Percentiles rank a stretch among this genome's conserved stretches.
Evolutionary conservation across 2,888 invertebrate genomes (phyloP).

Genomic region (Andrena hattorfiana): DNA sequence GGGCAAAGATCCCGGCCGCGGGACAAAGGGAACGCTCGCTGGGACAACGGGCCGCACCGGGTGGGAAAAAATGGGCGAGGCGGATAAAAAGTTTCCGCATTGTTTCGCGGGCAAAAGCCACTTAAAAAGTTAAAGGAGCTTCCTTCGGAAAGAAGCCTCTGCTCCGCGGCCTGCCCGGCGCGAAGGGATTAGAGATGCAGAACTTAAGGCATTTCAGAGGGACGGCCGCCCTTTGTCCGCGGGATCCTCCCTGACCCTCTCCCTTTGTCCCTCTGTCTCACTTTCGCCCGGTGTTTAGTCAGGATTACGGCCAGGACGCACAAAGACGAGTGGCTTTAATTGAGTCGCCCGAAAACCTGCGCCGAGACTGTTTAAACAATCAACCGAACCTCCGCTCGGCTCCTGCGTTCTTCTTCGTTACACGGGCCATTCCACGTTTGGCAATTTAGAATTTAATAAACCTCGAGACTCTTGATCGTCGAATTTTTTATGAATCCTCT

Average conservation of each 20-base stretch:
- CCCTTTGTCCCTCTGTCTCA: slow-evolving; percentile 32
- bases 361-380: slow-evolving; percentile 11
- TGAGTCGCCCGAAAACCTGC: slow-evolving; percentile 22
- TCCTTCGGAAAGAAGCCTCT: slow-evolving; percentile 61
- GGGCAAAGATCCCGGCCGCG: slow-evolving; percentile 17
- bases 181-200: slow-evolving; percentile 58
- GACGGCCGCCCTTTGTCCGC: slow-evolving; percentile 30
- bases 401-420: not conserved
- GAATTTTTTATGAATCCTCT: not conserved
- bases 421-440: not conserved
- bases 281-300: slow-evolving; percentile 48
- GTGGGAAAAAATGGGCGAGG: slow-evolving; percentile 19
- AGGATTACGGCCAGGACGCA: slow-evolving; percentile 42
- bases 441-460: not conserved
- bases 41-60: slow-evolving; percentile 18
- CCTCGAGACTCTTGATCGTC: not conserved
- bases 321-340: slow-evolving; percentile 38
- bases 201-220: slow-evolving; percentile 48
- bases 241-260: not conserved
- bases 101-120: slow-evolving; percentile 74
- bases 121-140: slow-evolving; percentile 79
- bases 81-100: slow-evolving; percentile 72
- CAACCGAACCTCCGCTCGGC: not conserved
- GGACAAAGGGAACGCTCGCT: slow-evolving; percentile 18
- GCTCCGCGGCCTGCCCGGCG: slow-evolving; percentile 25